Base-by-base conservation (phyloP, 2,888 invertebrate species). In the Pammene fasciana region DNA sequence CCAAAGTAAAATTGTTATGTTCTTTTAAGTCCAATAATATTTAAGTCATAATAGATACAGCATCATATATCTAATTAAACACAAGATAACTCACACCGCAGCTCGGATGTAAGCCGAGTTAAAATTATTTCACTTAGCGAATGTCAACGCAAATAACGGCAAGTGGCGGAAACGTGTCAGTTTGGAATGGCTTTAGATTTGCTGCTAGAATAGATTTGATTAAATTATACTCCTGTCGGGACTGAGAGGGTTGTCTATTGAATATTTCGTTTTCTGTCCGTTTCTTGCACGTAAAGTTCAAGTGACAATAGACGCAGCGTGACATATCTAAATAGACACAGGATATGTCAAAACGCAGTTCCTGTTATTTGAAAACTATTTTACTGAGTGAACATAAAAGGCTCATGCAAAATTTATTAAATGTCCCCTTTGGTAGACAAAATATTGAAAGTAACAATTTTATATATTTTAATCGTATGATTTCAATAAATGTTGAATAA, bases 81-180 rank as follows among this genome's bases (percentile, higher is more conserved):
- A 46, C 26, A 46, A 13, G 26, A 59, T 45, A 3, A 10, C 6
- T 11, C 16, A 48, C 18, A 61, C 36, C 34, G 5, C 13, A 18
- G 50, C 50, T 38, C 61, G 61, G 43, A 8, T n/a, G 48, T 38
- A 38, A 48, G 18, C 38, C 34, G 13, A 38, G 61, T 50, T 61
- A 18, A 50, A 48, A 50, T 50, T 50, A 61, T 61, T 61, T 38
- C 36, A 50, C 50, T 61, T 61, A 16, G 60, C 48, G 36, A 48
- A 38, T 38, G 61, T 61, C 38, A 50, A 50, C 18, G 50, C 61
- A 41, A 61, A 61, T 61, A 50, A 48, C 38, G 50, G 18, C 50
- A 61, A 50, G 61, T 61, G 50, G 61, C 50, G 61, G 61, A 61
- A 61, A 61, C 38, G 13, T 61, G 61, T 50, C 50, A 61, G 61